Percentiles rank a stretch among this genome's conserved stretches.
phyloP scores from a whole-genome alignment of 2,888 invertebrate species.

The Micoletzkya japonica region DNA sequence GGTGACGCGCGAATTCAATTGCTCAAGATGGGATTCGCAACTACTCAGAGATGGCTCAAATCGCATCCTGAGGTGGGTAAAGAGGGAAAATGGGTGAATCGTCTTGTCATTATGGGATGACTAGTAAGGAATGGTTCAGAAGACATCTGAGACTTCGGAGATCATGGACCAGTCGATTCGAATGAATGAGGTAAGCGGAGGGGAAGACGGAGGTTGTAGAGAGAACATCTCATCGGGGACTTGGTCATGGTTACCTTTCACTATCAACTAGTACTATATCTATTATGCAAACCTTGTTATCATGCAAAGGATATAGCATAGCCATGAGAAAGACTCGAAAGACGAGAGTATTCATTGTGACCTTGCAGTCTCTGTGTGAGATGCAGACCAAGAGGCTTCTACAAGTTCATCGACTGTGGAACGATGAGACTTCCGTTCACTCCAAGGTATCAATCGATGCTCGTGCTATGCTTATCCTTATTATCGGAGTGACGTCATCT shows the following conservation, averaged over 20 bases:
- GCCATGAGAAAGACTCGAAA: too few relatives aligned
- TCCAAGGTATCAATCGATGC: slow-evolving; percentile 3
- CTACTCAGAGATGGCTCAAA: slow-evolving; percentile 8
- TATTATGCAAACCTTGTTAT: too few relatives aligned
- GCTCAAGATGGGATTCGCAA: slow-evolving; percentile 6
- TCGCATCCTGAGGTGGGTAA: slow-evolving; percentile 10
- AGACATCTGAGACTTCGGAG: not conserved
- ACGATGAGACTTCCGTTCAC: not conserved
- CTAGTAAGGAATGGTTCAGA: not conserved
- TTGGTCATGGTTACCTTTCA: too few relatives aligned
- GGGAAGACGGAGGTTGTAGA: too few relatives aligned
- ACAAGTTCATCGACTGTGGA: not conserved
- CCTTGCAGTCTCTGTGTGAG: slow-evolving; percentile 8
- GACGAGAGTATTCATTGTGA: too few relatives aligned
- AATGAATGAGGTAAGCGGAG: too few relatives aligned
- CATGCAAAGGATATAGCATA: too few relatives aligned
- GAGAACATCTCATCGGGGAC: too few relatives aligned
- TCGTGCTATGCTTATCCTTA: not conserved
- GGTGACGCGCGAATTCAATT: slow-evolving; percentile 14
- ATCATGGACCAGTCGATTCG: not conserved
- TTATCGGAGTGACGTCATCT: not conserved
- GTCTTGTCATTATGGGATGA: not conserved
- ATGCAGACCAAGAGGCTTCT: slow-evolving; percentile 18
- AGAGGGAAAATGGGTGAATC: not conserved
- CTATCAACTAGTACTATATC: too few relatives aligned